These are phyloP conservation scores for Scelioninae gen. 2 DNA, from an alignment of 2,888 invertebrate species.

Conservation along the genomic window DNA sequence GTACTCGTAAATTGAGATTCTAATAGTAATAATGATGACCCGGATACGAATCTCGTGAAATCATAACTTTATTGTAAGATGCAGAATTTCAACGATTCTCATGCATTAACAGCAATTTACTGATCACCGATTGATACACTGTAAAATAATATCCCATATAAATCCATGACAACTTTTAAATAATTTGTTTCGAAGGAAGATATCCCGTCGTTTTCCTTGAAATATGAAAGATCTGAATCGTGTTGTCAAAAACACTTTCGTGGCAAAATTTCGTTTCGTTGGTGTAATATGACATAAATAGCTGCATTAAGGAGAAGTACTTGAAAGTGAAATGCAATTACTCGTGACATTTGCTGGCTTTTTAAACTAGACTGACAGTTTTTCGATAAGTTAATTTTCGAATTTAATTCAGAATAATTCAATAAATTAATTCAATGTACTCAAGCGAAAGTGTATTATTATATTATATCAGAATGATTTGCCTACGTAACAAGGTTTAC, in stretches of 20 bases:
- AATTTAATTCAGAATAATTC: too few relatives aligned
- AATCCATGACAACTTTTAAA: not conserved
- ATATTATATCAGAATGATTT: too few relatives aligned
- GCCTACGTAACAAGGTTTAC: too few relatives aligned
- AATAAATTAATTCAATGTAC: too few relatives aligned
- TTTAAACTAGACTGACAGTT: not conserved
- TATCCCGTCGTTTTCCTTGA: not conserved
- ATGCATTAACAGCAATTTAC: too few relatives aligned
- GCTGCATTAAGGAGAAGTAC: not conserved
- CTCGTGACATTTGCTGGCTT: not conserved
- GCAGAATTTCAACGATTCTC: too few relatives aligned
- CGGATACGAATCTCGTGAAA: too few relatives aligned
- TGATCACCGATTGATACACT: too few relatives aligned
- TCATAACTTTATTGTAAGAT: too few relatives aligned
- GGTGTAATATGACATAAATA: not conserved
- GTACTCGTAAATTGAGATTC: too few relatives aligned
- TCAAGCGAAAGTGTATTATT: not conserved
- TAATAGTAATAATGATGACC: too few relatives aligned
- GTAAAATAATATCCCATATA: not conserved
- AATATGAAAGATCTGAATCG: not conserved
- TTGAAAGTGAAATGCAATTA: conserved; percentile 1
- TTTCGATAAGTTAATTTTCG: not conserved
- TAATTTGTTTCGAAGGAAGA: not conserved
- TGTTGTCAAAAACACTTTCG: conserved; percentile 5
- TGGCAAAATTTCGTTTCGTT: not conserved